phyloP scores from a whole-genome alignment of 1,140 invertebrate genomes.

The Achroia grisella region DNA sequence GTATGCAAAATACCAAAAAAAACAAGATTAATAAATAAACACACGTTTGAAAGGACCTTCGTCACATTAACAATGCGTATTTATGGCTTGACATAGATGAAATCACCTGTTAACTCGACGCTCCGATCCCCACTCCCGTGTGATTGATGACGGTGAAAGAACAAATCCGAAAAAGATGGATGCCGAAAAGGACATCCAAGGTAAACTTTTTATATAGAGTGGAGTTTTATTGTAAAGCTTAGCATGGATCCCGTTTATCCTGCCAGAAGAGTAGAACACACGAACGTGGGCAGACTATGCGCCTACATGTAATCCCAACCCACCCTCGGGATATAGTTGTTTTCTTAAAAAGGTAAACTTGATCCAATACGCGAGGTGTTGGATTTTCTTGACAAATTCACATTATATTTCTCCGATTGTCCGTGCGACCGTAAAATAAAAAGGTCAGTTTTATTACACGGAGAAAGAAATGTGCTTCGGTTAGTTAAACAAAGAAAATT shows the following conservation, averaged over 20 bases:
- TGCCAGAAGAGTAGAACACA: conserved; percentile 22
- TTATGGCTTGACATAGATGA: conserved; percentile 16
- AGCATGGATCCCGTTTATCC: conserved; percentile 36
- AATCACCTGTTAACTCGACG: conserved; percentile 21
- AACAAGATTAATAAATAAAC: too few relatives aligned
- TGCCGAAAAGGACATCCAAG: conserved; percentile 8
- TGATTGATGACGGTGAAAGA: conserved; percentile 36
- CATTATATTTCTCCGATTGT: conserved; percentile 53
- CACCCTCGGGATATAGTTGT: conserved; percentile 30
- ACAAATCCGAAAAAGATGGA: conserved; percentile 9
- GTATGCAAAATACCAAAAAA: neutral
- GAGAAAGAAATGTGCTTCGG: conserved; percentile 41
- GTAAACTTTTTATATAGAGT: conserved; percentile 13
- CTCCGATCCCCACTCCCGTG: too few relatives aligned
- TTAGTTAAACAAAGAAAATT: conserved; percentile 63
- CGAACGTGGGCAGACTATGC: conserved; percentile 19
- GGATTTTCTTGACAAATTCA: conserved; percentile 60
- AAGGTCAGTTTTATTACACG: conserved; percentile 53
- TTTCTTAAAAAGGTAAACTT: conserved; percentile 52
- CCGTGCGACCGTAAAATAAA: conserved; percentile 46
- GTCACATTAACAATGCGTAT: neutral
- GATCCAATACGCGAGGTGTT: conserved; percentile 50
- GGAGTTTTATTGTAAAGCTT: conserved; percentile 43
- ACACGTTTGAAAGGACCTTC: neutral
- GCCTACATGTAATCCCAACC: conserved; percentile 26